phyloP scores from a whole-genome alignment of 2,113 vertebrate genomes.

The Rhabdomys dilectus region DNA sequence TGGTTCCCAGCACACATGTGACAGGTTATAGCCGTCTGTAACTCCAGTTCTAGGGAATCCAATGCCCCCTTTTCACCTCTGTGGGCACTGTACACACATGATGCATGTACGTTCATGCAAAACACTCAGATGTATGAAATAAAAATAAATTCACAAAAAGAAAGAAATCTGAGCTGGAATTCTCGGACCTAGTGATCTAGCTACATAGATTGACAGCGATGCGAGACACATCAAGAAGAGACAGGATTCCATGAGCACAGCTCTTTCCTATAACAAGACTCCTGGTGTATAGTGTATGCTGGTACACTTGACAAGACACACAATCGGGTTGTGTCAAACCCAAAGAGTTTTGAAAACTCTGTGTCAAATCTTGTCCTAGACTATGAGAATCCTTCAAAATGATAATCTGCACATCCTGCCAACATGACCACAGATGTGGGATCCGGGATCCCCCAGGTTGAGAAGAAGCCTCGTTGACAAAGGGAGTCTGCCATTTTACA shows the following conservation, averaged over 20 bases:
- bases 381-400: not conserved
- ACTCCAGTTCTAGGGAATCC: not conserved
- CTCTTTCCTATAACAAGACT: not conserved
- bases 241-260: not conserved
- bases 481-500: too few relatives aligned
- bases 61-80: not conserved
- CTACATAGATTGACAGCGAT: not conserved
- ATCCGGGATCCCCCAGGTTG: too few relatives aligned
- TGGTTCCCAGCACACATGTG: not conserved
- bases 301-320: not conserved
- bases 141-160: too few relatives aligned
- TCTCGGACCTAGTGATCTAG: not conserved
- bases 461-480: too few relatives aligned
- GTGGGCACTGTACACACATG: not conserved
- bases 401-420: not conserved
- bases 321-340: slow-evolving; percentile 25
- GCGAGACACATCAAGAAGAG: not conserved
- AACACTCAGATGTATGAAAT: not conserved
- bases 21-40: not conserved
- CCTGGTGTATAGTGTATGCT: not conserved
- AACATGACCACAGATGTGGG: not conserved
- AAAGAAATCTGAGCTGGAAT: not conserved
- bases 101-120: not conserved
- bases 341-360: slow-evolving; percentile 11
- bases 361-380: slow-evolving; percentile 36